Evolutionary conservation across 1,140 invertebrate genomes (phyloP).

Genomic region (Calephelis nemesis): DNA sequence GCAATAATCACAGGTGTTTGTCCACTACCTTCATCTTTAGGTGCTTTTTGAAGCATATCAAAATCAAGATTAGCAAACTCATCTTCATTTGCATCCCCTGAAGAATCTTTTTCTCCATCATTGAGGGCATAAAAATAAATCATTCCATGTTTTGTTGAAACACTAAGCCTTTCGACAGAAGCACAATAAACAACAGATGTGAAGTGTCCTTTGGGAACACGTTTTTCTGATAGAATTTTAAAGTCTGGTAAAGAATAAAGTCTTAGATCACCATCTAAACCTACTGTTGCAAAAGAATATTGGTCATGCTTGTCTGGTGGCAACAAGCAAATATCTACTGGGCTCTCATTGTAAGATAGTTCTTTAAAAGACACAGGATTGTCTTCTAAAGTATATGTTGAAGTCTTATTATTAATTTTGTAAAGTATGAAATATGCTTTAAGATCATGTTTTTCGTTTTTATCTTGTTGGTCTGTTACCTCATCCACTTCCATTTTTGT

Average conservation of each 20-base stretch:
- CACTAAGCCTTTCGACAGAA: constrained; percentile 91
- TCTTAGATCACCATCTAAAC: constrained; percentile 84
- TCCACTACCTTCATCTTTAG: constrained; percentile 72
- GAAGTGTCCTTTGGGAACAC: constrained; percentile 84
- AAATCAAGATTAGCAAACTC: constrained; percentile 72
- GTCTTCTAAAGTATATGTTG: constrained; percentile 73
- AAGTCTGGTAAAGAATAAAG: constrained; percentile 84
- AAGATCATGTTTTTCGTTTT: constrained; percentile 45
- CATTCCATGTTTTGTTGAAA: constrained; percentile 87
- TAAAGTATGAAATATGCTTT: constrained; percentile 66
- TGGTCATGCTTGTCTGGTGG: constrained; percentile 76
- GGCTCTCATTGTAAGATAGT: constrained; percentile 82
- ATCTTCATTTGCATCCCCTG: constrained; percentile 84
- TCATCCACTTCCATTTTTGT: constrained; percentile 68
- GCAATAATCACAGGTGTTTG: constrained; percentile 71
- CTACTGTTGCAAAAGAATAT: constrained; percentile 75
- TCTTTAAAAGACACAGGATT: constrained; percentile 83
- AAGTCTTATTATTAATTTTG: constrained; percentile 64
- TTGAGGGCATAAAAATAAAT: constrained; percentile 90
- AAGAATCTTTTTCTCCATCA: constrained; percentile 84
- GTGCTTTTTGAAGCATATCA: constrained; percentile 59
- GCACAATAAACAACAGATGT: constrained; percentile 88
- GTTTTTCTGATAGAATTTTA: constrained; percentile 82
- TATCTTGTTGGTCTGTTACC: constrained; percentile 36
- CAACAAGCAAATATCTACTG: constrained; percentile 84